Percentiles rank a stretch among this genome's conserved stretches.
Conservation (phyloP, 1,140 invertebrate genomes). For the Drosophila sechellia region DNA sequence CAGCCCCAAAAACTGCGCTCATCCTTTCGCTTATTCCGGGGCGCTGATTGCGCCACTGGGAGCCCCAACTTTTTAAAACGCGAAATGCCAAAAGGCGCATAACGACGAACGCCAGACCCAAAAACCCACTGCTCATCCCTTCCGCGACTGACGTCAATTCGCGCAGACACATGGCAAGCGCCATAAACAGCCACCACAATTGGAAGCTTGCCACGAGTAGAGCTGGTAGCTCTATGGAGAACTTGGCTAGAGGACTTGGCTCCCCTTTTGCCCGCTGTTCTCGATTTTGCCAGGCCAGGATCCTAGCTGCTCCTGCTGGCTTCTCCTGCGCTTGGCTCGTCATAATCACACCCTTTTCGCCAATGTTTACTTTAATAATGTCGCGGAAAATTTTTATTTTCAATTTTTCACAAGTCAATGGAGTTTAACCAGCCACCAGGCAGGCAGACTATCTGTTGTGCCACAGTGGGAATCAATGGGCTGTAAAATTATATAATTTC, state of each 20-base stretch:
- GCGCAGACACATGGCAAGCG: constrained; percentile 76
- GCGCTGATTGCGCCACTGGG: constrained; percentile 79
- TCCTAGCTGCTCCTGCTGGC: constrained; percentile 1
- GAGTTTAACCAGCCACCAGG: constrained; percentile 71
- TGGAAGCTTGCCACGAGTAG: constrained; percentile 74
- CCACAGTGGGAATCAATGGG: constrained; percentile 35
- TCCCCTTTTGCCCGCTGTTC: constrained; percentile 3
- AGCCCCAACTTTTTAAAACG: constrained; percentile 71
- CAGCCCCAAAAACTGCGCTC: constrained; percentile 52
- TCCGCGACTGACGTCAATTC: constrained; percentile 66
- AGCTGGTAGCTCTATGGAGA: background rate
- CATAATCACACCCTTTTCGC: constrained; percentile 81
- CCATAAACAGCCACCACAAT: constrained; percentile 81
- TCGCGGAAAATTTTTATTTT: constrained; percentile 82
- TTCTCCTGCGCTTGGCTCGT: constrained; percentile 59
- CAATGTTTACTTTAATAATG: constrained; percentile 83
- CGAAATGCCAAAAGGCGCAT: constrained; percentile 61
- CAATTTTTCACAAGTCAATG: constrained; percentile 80
- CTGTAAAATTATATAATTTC: constrained; percentile 33
- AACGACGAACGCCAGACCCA: constrained; percentile 22
- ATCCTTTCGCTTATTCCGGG: constrained; percentile 54
- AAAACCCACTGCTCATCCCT: background rate
- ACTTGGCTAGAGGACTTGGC: constrained; percentile 14
- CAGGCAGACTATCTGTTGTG: background rate
- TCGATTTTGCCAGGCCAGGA: background rate